Percentiles rank a stretch among this genome's conserved stretches.
Conservation (phyloP, 2,113 vertebrate genomes). For the Apaloderma vittatum region DNA sequence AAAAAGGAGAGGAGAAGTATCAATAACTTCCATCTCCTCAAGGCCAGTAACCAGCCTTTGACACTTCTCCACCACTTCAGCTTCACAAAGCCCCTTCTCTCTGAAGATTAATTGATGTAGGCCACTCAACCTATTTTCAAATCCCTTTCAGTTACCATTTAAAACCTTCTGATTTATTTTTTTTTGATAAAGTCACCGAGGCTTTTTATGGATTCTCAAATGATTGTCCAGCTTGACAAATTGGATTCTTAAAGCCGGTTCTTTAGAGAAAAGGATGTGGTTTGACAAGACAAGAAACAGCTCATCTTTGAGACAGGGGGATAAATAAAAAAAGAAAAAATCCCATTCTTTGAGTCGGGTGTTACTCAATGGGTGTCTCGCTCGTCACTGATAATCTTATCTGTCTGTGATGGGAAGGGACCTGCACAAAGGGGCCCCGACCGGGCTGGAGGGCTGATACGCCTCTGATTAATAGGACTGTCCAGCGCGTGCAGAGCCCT, state of each 20-base stretch:
- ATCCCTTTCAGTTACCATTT: slow-evolving; percentile 77
- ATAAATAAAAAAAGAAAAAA: slow-evolving; percentile 81
- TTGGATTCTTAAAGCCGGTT: slow-evolving; percentile 85
- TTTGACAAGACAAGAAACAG: slow-evolving; percentile 87
- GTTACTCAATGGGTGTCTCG: slow-evolving; percentile 82
- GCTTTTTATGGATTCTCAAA: slow-evolving; percentile 82
- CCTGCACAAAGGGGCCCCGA: slow-evolving; percentile 83
- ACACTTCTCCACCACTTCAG: slow-evolving; percentile 59
- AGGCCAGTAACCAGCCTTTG: slow-evolving; percentile 48
- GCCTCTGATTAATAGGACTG: slow-evolving; percentile 86
- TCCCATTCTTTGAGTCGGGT: slow-evolving; percentile 75
- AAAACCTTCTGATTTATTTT: slow-evolving; percentile 82
- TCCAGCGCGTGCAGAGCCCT: slow-evolving; percentile 75
- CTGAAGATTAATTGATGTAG: slow-evolving; percentile 83
- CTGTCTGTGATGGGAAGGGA: slow-evolving; percentile 85
- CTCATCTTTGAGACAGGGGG: slow-evolving; percentile 84
- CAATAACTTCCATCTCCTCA: slow-evolving; percentile 13
- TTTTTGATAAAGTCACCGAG: slow-evolving; percentile 84
- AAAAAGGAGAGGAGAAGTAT: not conserved
- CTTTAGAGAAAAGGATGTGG: slow-evolving; percentile 83
- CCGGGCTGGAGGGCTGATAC: slow-evolving; percentile 81
- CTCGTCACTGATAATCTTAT: slow-evolving; percentile 92
- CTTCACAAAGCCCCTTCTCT: slow-evolving; percentile 70
- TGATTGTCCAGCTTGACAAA: slow-evolving; percentile 87
- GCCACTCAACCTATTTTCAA: slow-evolving; percentile 78